phyloP scores from a whole-genome alignment of 1,140 invertebrate species.

The Drosophila aff. region DNA sequence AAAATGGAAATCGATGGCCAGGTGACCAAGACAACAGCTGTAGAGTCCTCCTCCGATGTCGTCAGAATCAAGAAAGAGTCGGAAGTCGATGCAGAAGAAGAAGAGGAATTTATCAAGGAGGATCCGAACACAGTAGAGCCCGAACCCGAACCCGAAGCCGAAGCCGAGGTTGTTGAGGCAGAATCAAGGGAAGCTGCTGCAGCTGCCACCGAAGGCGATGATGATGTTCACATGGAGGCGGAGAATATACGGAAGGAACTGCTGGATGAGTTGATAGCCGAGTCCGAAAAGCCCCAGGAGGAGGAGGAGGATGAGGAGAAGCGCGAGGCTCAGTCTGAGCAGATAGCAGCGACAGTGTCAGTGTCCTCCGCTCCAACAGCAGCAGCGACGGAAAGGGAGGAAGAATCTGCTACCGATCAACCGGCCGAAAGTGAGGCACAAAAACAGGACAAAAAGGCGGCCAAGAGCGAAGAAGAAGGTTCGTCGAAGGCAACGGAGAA shows the following conservation, averaged over 20 bases:
- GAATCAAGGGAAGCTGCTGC: constrained; percentile 4
- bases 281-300: constrained; percentile 41
- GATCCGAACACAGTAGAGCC: constrained; percentile 18
- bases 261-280: constrained; percentile 69
- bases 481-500: constrained; percentile 8
- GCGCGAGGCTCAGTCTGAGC: background rate
- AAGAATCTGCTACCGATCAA: constrained; percentile 21
- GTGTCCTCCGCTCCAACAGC: constrained; percentile 1
- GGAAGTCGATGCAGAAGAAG: constrained; percentile 17
- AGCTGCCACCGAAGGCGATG: constrained; percentile 17
- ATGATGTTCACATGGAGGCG: constrained; percentile 58
- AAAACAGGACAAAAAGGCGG: constrained; percentile 1
- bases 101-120: constrained; percentile 67
- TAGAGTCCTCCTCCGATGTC: background rate
- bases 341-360: background rate
- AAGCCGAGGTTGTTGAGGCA: constrained; percentile 1
- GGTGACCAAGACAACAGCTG: constrained; percentile 3
- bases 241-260: constrained; percentile 66
- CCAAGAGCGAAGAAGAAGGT: constrained; percentile 21
- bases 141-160: background rate
- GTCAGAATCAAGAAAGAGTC: constrained; percentile 36
- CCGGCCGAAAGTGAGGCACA: constrained; percentile 15
- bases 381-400: constrained; percentile 6
- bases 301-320: constrained; percentile 15
- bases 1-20: constrained; percentile 29